A percentile compares a stretch with the other conserved stretches of the same genome.
Conservation (phyloP, 2,797 vertebrate genomes). For the Neosalanx taihuensis region DNA sequence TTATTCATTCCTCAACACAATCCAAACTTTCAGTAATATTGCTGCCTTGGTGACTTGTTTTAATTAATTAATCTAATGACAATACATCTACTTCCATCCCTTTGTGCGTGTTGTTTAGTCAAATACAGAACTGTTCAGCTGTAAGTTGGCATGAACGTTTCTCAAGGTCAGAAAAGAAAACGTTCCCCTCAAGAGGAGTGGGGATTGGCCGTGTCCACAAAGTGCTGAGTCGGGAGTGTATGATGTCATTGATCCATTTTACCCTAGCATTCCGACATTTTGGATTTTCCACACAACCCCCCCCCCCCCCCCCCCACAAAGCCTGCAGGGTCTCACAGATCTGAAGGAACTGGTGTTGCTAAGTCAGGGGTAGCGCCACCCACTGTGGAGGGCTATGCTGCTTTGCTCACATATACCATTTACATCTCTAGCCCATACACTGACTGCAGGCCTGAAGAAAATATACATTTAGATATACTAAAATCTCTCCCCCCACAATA, state of each 20-base stretch:
- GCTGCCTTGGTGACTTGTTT: conserved; percentile 12
- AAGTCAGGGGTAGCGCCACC: conserved; percentile 21
- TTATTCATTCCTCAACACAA: neutral
- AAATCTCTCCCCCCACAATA: neutral
- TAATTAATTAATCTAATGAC: conserved; percentile 58
- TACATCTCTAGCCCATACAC: neutral
- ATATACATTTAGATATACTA: neutral
- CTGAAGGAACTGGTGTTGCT: conserved; percentile 22
- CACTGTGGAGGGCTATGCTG: conserved; percentile 13
- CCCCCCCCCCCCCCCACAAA: neutral
- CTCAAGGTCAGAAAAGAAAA: conserved; percentile 39
- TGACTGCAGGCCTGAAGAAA: neutral
- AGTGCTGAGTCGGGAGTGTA: neutral
- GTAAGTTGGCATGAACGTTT: conserved; percentile 10
- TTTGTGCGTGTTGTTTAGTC: conserved; percentile 62
- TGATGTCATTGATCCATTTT: conserved; percentile 9
- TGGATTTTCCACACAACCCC: neutral
- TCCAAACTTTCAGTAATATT: neutral
- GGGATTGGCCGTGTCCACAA: conserved; percentile 21
- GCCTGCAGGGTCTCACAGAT: neutral
- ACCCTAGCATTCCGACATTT: neutral
- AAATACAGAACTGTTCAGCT: conserved; percentile 44
- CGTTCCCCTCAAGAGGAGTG: conserved; percentile 28
- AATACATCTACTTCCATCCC: conserved; percentile 43
- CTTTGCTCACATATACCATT: neutral